phyloP scores from a whole-genome alignment of 2,888 invertebrate genomes.

The Neoscelio sp. region DNA sequence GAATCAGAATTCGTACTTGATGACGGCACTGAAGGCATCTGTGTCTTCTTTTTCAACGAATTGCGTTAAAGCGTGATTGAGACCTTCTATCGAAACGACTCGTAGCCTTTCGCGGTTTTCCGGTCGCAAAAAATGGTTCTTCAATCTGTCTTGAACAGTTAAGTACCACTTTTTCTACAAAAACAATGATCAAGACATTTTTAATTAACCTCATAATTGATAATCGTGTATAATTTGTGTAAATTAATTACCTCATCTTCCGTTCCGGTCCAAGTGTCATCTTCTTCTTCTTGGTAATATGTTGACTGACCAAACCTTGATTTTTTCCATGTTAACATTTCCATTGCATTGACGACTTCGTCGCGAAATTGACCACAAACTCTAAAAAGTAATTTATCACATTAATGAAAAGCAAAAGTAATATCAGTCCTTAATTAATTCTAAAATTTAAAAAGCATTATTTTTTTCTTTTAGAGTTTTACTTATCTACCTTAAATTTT shows the following conservation, averaged over 20 bases:
- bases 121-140: not conserved
- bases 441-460: too few species aligned
- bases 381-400: conserved; percentile 14
- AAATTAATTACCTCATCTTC: conserved; percentile 34
- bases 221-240: too few species aligned
- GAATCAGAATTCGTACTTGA: conserved; percentile 39
- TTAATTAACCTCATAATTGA: too few species aligned
- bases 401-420: too few species aligned
- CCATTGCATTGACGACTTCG: conserved; percentile 42
- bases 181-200: not conserved
- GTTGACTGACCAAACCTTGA: conserved; percentile 7
- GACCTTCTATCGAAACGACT: conserved; percentile 37
- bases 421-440: too few species aligned
- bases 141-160: conserved; percentile 38
- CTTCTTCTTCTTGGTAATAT: conserved; percentile 27
- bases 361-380: conserved; percentile 44
- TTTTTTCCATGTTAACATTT: conserved; percentile 51
- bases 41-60: conserved; percentile 43
- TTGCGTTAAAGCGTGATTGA: conserved; percentile 46
- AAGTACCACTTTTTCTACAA: conserved; percentile 49
- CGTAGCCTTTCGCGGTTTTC: conserved; percentile 22
- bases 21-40: conserved; percentile 31
- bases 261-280: conserved; percentile 43
- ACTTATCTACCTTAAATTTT: too few species aligned
- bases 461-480: too few species aligned